Evolutionary conservation across 2,113 vertebrate genomes (phyloP), one percentile per base, ranked within the genome.

Genomic region (Sigmodon hispidus): DNA sequence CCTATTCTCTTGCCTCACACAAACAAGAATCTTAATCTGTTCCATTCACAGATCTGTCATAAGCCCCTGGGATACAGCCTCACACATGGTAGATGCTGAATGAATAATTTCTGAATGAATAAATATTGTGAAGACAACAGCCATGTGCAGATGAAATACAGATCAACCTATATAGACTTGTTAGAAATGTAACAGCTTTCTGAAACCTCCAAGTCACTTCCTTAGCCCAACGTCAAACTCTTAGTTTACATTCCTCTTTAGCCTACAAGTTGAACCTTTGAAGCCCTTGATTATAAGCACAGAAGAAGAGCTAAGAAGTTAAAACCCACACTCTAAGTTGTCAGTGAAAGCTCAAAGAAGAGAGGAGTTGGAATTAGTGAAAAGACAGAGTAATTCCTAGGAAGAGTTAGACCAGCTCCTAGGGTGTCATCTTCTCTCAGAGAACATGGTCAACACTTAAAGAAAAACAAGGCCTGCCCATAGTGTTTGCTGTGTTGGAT

Each of bases 51-150:
- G 11, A 77, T 34, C 4, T 77, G 17, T 83, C 16, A 7, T 77
- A 89, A 90, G 17, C 29, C 72, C 13, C 24, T 76, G 67, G 43
- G 93, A 50, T 17, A 61, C 13, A 22, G 6, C 43, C 52, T 72
- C 17, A 26, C 15, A 48, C 59, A 72, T n/a, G 69, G 15, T n/a
- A 84, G 34, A 43, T 40, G 3, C 55, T 87, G 15, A 63, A 24
- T 45, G 40, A 80, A 63, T 85, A 48, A 45, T 72, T 93, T 91
- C 10, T 91, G 34, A 92, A 83, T 29, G 12, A 94, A 86, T 31
- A 48, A 79, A 87, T 59, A 61, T n/a, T 61, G 24, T 75, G 31
- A 91, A 93, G 26, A 83, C 77, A 94, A 93, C n/a, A 94, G 72
- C 48, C 50, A 45, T 59, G n/a, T 1, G 63, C 72, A 40, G 90